A percentile compares a stretch with the other conserved stretches of the same genome.
Evolutionary conservation across 2,888 invertebrate species (phyloP).

Genomic region (Kuschelorhynchus macadamiae): DNA sequence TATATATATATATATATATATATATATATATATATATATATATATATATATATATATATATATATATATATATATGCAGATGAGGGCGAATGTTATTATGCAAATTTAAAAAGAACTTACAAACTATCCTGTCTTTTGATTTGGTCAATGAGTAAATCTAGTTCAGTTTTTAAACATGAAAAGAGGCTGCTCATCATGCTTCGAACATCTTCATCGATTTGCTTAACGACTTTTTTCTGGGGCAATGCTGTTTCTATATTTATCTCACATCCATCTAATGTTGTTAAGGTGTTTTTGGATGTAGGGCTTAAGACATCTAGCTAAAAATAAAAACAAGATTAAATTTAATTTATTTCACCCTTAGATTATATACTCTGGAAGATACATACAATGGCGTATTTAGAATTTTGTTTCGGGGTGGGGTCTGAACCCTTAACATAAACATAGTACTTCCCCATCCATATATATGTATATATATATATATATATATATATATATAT

Average conservation of each 20-base stretch:
- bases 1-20: too few relatives aligned
- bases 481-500: too few relatives aligned
- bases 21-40: too few relatives aligned
- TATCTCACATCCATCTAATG: constrained; percentile 69
- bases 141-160: constrained; percentile 87
- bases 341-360: constrained; percentile 49
- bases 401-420: too few relatives aligned
- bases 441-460: too few relatives aligned
- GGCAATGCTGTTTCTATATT: constrained; percentile 60
- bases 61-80: too few relatives aligned
- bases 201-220: constrained; percentile 84
- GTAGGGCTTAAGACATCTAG: constrained; percentile 72
- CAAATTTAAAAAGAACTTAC: constrained; percentile 80
- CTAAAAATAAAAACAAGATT: constrained; percentile 69
- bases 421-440: too few relatives aligned
- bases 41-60: too few relatives aligned
- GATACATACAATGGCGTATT: too few relatives aligned
- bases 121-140: constrained; percentile 92
- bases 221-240: constrained; percentile 76
- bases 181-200: constrained; percentile 93
- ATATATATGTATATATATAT: too few relatives aligned
- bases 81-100: too few relatives aligned
- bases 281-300: constrained; percentile 72
- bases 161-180: constrained; percentile 87
- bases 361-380: too few relatives aligned